Percentiles rank a stretch among this genome's conserved stretches.
These are phyloP conservation scores for Mesodorylaimus sp. DNA, from an alignment of 2,888 invertebrate genomes.

Conservation along the genomic window DNA sequence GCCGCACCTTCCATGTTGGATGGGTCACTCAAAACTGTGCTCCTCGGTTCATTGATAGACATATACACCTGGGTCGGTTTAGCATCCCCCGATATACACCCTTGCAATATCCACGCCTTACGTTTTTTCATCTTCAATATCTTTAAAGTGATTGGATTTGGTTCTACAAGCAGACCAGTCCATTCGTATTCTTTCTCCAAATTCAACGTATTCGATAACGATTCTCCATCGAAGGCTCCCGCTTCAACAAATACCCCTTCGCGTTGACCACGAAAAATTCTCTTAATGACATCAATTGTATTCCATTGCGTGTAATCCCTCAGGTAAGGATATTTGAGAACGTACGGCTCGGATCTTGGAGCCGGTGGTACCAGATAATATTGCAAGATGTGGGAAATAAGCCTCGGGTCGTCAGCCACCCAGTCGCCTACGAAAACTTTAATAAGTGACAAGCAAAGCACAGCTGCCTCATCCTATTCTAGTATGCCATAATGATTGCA, in stretches of 20 bases:
- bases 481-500: too few relatives aligned
- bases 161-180: slow-evolving; percentile 12
- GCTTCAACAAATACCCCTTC: slow-evolving; percentile 12
- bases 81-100: slow-evolving; percentile 1
- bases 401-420: slow-evolving; percentile 3
- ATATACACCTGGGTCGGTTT: slow-evolving; percentile 5
- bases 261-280: too few relatives aligned
- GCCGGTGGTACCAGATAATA: slow-evolving; percentile 2
- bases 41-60: slow-evolving; percentile 9
- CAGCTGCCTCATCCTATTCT: too few relatives aligned
- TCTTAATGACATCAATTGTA: too few relatives aligned
- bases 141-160: slow-evolving; percentile 9
- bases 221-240: slow-evolving; percentile 12
- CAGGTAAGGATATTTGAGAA: too few relatives aligned
- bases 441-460: too few relatives aligned
- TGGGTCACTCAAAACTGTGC: too few relatives aligned
- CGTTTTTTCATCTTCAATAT: slow-evolving; percentile 5
- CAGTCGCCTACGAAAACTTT: too few relatives aligned
- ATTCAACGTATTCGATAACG: slow-evolving; percentile 11
- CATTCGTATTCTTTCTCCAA: slow-evolving; percentile 10
- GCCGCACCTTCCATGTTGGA: not conserved
- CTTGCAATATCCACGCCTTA: slow-evolving; percentile 8
- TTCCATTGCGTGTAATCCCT: too few relatives aligned
- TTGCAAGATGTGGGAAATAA: not conserved
- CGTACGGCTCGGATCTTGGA: too few relatives aligned